Evolutionary conservation across 92 coral and sea anemone species (phyloP).

Genomic region (Porites cylindrica): DNA sequence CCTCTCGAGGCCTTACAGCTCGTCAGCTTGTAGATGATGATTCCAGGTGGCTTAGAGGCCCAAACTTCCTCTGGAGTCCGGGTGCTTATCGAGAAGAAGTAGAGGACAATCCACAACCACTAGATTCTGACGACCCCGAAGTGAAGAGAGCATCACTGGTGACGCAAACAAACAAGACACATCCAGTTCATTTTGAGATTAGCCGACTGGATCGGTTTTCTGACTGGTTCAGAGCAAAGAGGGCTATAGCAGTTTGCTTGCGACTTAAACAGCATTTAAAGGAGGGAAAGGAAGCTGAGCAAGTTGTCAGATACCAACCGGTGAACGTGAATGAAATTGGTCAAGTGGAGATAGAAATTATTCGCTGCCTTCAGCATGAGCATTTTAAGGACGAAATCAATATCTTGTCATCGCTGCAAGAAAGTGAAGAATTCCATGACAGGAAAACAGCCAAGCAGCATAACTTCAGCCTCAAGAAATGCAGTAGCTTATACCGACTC

Average conservation of each 20-base stretch:
- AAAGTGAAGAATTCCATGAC: constrained; percentile 17
- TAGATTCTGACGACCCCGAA: constrained; percentile 53
- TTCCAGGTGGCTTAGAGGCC: constrained; percentile 1
- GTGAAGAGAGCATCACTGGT: background rate
- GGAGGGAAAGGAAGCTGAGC: no score
- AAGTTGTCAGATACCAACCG: no score
- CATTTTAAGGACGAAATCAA: constrained; percentile 30
- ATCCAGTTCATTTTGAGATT: no score
- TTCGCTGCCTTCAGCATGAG: constrained; percentile 33
- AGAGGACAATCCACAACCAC: background rate
- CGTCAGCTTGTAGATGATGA: constrained; percentile 6
- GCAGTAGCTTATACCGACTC: constrained; percentile 48
- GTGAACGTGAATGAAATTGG: constrained; percentile 33
- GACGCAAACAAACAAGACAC: no score
- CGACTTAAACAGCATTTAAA: no score
- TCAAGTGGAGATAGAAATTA: constrained; percentile 30
- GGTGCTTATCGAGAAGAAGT: background rate
- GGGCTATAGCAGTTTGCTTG: no score
- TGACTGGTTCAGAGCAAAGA: no score
- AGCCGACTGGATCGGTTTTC: no score
- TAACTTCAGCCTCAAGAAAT: constrained; percentile 44
- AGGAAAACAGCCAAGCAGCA: constrained; percentile 34
- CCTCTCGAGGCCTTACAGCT: constrained; percentile 42
- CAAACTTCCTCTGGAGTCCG: constrained; percentile 13
- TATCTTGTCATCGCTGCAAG: background rate